Conservation (phyloP, 2,113 vertebrate species). For the Mobula hypostoma region DNA sequence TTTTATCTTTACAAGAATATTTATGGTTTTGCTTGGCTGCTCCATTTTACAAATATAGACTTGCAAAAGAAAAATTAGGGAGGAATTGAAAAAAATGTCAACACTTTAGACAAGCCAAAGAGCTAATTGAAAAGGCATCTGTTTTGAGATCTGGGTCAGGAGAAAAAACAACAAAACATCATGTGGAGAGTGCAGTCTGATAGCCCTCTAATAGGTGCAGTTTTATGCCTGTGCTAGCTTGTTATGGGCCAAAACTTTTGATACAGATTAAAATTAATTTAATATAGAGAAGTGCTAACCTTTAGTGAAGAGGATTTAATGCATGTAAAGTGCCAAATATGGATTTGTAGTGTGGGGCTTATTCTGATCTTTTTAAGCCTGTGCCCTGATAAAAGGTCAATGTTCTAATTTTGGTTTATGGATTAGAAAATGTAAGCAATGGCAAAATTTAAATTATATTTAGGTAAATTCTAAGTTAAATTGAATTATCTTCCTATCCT, state of each 20-base stretch:
- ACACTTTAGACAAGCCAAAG: neutral
- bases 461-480: neutral
- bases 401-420: neutral
- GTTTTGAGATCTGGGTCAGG: neutral
- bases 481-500: neutral
- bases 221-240: neutral
- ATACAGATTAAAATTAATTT: conserved; percentile 15
- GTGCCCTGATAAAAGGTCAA: neutral
- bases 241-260: neutral
- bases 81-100: neutral
- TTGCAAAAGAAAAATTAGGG: neutral
- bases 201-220: neutral
- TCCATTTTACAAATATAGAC: neutral
- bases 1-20: neutral
- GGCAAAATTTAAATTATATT: neutral
- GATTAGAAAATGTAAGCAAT: conserved; percentile 15
- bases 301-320: neutral
- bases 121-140: neutral
- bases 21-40: neutral
- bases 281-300: conserved; percentile 20
- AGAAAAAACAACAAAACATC: neutral
- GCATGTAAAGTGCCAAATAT: conserved; percentile 4
- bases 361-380: neutral
- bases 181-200: too few species aligned
- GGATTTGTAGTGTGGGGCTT: neutral